phyloP scores from a whole-genome alignment of 2,113 vertebrate species.

The Syrmaticus mikado region DNA sequence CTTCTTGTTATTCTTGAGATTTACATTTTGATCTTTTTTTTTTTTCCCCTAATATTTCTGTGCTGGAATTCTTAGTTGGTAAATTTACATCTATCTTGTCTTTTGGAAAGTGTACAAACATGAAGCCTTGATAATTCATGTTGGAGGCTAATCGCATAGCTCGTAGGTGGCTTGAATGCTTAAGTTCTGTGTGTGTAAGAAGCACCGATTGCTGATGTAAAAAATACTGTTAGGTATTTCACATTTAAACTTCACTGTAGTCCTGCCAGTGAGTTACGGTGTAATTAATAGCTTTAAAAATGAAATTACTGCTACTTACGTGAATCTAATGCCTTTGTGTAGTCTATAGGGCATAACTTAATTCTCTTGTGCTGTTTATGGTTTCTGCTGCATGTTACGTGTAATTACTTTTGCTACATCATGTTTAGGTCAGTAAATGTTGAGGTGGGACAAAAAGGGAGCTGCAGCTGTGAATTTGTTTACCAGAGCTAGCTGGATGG shows the following conservation, averaged over 20 bases:
- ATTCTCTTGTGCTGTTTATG: not conserved
- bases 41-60: not conserved
- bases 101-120: not conserved
- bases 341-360: not conserved
- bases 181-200: not conserved
- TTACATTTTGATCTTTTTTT: not conserved
- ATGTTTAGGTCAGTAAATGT: not conserved
- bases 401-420: not conserved
- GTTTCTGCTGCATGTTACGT: not conserved
- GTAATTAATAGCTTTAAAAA: not conserved
- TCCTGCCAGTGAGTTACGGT: not conserved
- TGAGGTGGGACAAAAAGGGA: not conserved
- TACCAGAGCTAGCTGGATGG: not conserved
- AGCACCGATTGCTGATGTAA: not conserved
- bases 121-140: not conserved
- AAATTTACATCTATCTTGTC: not conserved
- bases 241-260: not conserved
- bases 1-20: not conserved
- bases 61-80: not conserved
- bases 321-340: not conserved
- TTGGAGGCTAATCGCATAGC: not conserved
- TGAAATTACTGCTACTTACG: not conserved
- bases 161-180: not conserved
- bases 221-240: not conserved
- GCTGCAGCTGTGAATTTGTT: not conserved